Evolutionary conservation across 1,140 invertebrate genomes (phyloP).

Genomic region (Drosophila sproati): DNA sequence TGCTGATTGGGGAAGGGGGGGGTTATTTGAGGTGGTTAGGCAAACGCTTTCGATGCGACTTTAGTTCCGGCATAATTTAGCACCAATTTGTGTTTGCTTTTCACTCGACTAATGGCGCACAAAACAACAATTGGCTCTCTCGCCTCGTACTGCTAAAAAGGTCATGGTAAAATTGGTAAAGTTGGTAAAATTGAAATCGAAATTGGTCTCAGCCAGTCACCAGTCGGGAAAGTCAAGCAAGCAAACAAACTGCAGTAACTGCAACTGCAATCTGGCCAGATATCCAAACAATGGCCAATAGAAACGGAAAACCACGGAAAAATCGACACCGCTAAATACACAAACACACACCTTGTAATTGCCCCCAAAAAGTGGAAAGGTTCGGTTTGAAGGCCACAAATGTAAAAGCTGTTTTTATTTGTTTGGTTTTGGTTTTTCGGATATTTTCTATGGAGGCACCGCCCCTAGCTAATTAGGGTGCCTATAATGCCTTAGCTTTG

Average conservation of each 20-base stretch:
- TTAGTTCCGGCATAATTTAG: constrained; percentile 79
- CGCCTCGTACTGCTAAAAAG: constrained; percentile 55
- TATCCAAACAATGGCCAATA: constrained; percentile 57
- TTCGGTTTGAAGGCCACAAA: constrained; percentile 55
- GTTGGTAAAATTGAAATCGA: constrained; percentile 69
- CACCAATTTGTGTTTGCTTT: constrained; percentile 81
- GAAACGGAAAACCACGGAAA: constrained; percentile 46
- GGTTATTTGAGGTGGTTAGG: too few species aligned
- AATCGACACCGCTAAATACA: constrained; percentile 24
- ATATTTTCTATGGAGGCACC: background rate
- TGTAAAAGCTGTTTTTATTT: constrained; percentile 40
- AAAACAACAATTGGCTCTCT: constrained; percentile 45
- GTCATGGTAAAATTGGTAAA: constrained; percentile 76
- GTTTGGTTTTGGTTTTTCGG: constrained; percentile 7
- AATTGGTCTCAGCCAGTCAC: constrained; percentile 54
- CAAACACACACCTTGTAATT: constrained; percentile 55
- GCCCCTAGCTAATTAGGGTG: constrained; percentile 43
- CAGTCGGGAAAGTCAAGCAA: constrained; percentile 66
- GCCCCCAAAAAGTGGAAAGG: constrained; percentile 17
- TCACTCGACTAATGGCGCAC: constrained; percentile 70
- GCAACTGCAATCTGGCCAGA: constrained; percentile 32
- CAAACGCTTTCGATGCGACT: constrained; percentile 32
- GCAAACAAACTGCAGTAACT: constrained; percentile 22
- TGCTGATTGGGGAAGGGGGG: background rate
- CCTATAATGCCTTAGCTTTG: constrained; percentile 33